phyloP scores from a whole-genome alignment of 1,140 invertebrate genomes.

The Drosophila parvula region DNA sequence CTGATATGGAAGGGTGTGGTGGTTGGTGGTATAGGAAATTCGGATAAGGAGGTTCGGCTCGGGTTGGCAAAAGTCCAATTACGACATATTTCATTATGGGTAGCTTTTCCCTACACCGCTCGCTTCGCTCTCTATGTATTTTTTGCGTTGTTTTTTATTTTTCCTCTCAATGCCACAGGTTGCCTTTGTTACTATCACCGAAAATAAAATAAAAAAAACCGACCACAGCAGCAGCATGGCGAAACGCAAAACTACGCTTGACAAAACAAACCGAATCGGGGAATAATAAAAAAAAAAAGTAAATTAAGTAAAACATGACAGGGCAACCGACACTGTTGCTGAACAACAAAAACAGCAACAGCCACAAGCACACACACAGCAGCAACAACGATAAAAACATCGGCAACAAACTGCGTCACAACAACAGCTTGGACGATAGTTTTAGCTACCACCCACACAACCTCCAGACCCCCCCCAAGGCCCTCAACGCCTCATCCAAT shows the following conservation, averaged over 20 bases:
- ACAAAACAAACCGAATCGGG: slow-evolving; percentile 43
- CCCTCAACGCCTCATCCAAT: neutral
- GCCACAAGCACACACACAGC: neutral
- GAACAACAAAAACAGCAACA: slow-evolving; percentile 23
- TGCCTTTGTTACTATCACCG: slow-evolving; percentile 38
- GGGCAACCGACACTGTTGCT: slow-evolving; percentile 36
- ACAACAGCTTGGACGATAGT: slow-evolving; percentile 34
- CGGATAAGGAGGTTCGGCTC: slow-evolving; percentile 40
- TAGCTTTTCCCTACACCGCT: slow-evolving; percentile 10
- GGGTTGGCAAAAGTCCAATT: slow-evolving; percentile 46
- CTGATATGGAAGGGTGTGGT: slow-evolving; percentile 22
- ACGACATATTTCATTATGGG: slow-evolving; percentile 40
- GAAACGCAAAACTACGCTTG: slow-evolving; percentile 32
- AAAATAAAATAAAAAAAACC: slow-evolving; percentile 16
- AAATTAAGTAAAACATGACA: slow-evolving; percentile 51
- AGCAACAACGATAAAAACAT: slow-evolving; percentile 26
- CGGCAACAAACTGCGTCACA: slow-evolving; percentile 36
- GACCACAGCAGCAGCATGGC: neutral
- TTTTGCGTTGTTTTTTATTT: neutral
- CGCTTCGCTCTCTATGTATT: neutral
- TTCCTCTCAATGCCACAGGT: slow-evolving; percentile 45
- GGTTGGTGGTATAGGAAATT: slow-evolving; percentile 14
- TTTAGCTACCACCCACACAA: slow-evolving; percentile 22
- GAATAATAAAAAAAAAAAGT: slow-evolving; percentile 16
- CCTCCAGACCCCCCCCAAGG: neutral